Conservation (phyloP, 2,888 invertebrate genomes). For the Alloplasta piceator region DNA sequence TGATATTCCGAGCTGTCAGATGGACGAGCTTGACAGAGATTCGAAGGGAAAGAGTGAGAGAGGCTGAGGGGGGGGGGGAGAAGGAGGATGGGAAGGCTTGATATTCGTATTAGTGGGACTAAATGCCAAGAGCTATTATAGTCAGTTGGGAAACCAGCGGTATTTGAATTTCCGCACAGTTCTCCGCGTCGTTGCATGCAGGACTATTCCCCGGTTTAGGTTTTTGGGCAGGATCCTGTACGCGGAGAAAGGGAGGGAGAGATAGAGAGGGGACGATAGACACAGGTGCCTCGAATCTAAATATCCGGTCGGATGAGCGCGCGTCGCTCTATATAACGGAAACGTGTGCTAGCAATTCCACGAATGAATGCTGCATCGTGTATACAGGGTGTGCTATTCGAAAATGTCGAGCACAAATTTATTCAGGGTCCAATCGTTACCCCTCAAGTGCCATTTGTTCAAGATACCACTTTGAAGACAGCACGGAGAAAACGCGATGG, state of each 20-base stretch:
- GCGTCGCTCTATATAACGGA: conserved; percentile 32
- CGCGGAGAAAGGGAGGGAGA: background rate
- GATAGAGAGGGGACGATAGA: background rate
- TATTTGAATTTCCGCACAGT: conserved; percentile 50
- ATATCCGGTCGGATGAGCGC: conserved; percentile 62
- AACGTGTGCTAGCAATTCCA: conserved; percentile 31
- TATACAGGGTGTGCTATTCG: conserved; percentile 12
- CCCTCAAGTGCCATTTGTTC: too few species aligned
- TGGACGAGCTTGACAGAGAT: too few species aligned
- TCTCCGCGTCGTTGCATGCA: conserved; percentile 31
- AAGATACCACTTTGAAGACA: background rate
- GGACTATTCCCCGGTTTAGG: conserved; percentile 44
- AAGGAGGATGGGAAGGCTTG: conserved; percentile 14
- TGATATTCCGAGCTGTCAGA: conserved; percentile 34
- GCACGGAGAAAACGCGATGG: too few species aligned
- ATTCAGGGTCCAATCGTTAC: too few species aligned
- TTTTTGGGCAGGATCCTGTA: conserved; percentile 9
- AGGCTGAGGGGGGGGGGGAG: conserved; percentile 9
- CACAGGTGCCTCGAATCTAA: conserved; percentile 58
- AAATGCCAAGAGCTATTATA: conserved; percentile 56
- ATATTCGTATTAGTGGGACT: conserved; percentile 44
- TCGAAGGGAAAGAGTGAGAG: conserved; percentile 15
- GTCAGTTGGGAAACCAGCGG: conserved; percentile 38
- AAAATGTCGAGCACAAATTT: background rate
- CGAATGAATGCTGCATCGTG: background rate